Evolutionary conservation across 2,797 vertebrate genomes (phyloP).

Genomic region (Netta rufina): DNA sequence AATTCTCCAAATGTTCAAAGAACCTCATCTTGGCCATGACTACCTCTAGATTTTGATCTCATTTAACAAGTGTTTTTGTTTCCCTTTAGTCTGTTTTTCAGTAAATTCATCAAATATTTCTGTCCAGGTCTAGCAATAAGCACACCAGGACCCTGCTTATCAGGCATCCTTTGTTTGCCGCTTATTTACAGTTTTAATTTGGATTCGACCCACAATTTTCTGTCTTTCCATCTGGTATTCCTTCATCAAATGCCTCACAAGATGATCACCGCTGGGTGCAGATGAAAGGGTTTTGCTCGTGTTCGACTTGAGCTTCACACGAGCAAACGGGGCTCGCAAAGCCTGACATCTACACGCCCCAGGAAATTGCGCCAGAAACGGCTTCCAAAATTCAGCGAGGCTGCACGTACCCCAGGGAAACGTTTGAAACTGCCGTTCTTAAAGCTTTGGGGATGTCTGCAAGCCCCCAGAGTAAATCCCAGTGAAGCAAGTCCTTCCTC

Average conservation of each 20-base stretch:
- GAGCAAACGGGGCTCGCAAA: rapidly evolving
- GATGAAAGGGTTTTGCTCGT: background rate
- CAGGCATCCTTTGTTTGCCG: background rate
- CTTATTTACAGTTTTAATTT: background rate
- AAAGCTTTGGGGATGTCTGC: background rate
- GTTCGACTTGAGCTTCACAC: background rate
- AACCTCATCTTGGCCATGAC: background rate
- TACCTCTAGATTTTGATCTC: background rate
- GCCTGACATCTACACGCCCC: rapidly evolving
- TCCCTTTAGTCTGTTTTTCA: background rate
- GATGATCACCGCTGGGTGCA: background rate
- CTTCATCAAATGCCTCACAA: background rate
- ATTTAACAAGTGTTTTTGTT: background rate
- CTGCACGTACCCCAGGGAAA: too few species aligned
- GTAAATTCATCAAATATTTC: background rate
- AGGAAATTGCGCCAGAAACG: background rate
- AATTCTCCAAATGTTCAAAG: background rate
- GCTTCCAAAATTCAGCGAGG: background rate
- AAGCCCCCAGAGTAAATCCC: background rate
- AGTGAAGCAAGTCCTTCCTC: background rate
- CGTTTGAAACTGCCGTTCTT: background rate
- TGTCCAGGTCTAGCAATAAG: background rate
- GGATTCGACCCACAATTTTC: background rate
- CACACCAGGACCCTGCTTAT: background rate
- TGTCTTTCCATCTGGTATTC: background rate